Evolutionary conservation across 2,888 invertebrate species (phyloP).

Genomic region (Caenorhabditis afra): DNA sequence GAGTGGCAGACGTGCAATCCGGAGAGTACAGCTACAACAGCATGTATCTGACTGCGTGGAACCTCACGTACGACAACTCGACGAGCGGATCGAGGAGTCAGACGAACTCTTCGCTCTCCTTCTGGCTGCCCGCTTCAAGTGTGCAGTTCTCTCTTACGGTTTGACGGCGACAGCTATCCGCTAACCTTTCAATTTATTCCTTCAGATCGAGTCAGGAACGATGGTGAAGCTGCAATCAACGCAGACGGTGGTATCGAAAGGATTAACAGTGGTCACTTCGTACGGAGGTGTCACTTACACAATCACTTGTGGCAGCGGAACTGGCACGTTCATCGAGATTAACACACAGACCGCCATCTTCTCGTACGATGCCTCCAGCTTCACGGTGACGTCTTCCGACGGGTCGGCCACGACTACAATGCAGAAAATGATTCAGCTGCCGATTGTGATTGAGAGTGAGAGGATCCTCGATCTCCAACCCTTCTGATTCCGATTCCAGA

Average conservation of each 20-base stretch:
- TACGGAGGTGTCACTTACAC: slow-evolving; percentile 52
- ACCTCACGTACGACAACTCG: slow-evolving; percentile 44
- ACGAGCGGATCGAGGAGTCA: slow-evolving; percentile 28
- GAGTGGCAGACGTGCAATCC: slow-evolving; percentile 38
- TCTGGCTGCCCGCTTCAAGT: slow-evolving; percentile 34
- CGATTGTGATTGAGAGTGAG: slow-evolving; percentile 58
- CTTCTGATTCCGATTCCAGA: slow-evolving; percentile 25
- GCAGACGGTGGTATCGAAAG: slow-evolving; percentile 11
- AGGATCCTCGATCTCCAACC: no score
- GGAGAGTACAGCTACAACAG: slow-evolving; percentile 42
- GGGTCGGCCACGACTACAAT: slow-evolving; percentile 28
- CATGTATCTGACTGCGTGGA: slow-evolving; percentile 57
- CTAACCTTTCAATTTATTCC: no score
- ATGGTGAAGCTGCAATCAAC: slow-evolving; percentile 41
- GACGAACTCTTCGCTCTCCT: slow-evolving; percentile 44
- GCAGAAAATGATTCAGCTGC: slow-evolving; percentile 48
- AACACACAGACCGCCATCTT: slow-evolving; percentile 37
- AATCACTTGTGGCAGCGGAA: slow-evolving; percentile 43
- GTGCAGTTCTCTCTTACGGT: slow-evolving; percentile 35
- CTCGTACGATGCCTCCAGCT: slow-evolving; percentile 24
- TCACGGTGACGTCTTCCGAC: slow-evolving; percentile 39
- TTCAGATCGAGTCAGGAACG: slow-evolving; percentile 36
- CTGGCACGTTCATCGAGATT: slow-evolving; percentile 49
- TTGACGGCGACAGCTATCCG: no score
- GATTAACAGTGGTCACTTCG: slow-evolving; percentile 12